Evolutionary conservation across 2,113 vertebrate species (phyloP), one percentile per base, ranked within the genome.

Genomic region (Cynoglossus semilaevis): DNA sequence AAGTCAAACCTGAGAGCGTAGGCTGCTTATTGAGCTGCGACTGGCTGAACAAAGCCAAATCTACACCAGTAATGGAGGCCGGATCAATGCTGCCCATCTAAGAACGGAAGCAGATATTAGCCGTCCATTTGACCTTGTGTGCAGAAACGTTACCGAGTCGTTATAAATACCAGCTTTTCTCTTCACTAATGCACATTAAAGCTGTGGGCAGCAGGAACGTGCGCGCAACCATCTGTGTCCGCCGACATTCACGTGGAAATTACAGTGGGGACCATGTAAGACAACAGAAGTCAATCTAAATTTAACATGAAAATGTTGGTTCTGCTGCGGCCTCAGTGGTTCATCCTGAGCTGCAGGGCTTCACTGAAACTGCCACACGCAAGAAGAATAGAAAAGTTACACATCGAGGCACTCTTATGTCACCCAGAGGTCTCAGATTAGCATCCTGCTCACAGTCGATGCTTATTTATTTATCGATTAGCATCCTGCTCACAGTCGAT

Each of bases 271-370:
- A 72, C 41, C 58, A 60, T n/a, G n/a, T 71, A 73, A 71, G 64
- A 80, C 76, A 82, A 80, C 72, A 83, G 66, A 57, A 75, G 62
- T 41, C 51, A 58, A 35, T 45, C 80, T 83, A 86, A 86, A 85
- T 79, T 75, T 85, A 83, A 72, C 67, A 38, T 38, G 43, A 65
- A 64, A 22, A 46, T 22, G 62, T 36, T n/a, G 67, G 63, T 29
- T 37, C 51, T 61, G 73, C 50, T 15, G n/a, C 42, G 1, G 72
- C 47, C 18, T 15, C 41, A 2, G 63, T 41, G 74, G 72, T 63
- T 84, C 65, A 50, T 42, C 70, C 71, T 58, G 15, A 79, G 61
- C 61, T 17, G 67, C 51, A 15, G 12, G 51, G 1, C 44, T 45
- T 50, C 9, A 2, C 9, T 55, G 15, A n/a, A 48, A 51, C 64